Conservation (phyloP, 1,140 invertebrate genomes). For the Spodoptera litura region DNA sequence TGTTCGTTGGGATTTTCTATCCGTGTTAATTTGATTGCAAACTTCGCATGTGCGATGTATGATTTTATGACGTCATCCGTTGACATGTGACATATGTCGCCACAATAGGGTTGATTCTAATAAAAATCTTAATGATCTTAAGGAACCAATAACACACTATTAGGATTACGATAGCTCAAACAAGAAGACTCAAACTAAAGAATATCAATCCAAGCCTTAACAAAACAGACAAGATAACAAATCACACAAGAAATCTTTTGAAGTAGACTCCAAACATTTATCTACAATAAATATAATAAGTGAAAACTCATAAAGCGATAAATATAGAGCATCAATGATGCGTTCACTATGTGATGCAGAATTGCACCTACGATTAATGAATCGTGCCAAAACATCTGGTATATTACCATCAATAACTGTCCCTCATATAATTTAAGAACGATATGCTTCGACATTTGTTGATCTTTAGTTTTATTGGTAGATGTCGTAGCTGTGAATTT, state of each 20-base stretch:
- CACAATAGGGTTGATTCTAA: too few species aligned
- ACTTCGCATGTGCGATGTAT: too few species aligned
- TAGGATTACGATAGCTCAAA: too few species aligned
- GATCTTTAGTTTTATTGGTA: constrained; percentile 1
- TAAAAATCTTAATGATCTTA: too few species aligned
- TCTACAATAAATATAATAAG: not conserved
- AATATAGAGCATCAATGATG: constrained; percentile 69
- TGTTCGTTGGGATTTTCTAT: too few species aligned
- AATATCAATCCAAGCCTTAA: constrained; percentile 13
- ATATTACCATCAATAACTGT: constrained; percentile 66
- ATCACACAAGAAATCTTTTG: constrained; percentile 5
- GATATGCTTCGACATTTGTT: constrained; percentile 44
- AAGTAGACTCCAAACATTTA: constrained; percentile 3
- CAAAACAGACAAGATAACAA: constrained; percentile 17
- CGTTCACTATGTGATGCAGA: constrained; percentile 63
- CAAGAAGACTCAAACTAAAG: not conserved
- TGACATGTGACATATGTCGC: too few species aligned
- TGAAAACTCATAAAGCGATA: constrained; percentile 52
- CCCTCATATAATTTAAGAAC: constrained; percentile 54
- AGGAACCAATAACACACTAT: too few species aligned
- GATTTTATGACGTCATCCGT: too few species aligned
- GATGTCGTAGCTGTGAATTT: not conserved
- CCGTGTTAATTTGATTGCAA: too few species aligned
- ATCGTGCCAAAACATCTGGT: constrained; percentile 55
- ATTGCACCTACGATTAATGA: constrained; percentile 49